Evolutionary conservation across 2,888 invertebrate genomes (phyloP).

Genomic region (Caenorhabditis japonica): DNA sequence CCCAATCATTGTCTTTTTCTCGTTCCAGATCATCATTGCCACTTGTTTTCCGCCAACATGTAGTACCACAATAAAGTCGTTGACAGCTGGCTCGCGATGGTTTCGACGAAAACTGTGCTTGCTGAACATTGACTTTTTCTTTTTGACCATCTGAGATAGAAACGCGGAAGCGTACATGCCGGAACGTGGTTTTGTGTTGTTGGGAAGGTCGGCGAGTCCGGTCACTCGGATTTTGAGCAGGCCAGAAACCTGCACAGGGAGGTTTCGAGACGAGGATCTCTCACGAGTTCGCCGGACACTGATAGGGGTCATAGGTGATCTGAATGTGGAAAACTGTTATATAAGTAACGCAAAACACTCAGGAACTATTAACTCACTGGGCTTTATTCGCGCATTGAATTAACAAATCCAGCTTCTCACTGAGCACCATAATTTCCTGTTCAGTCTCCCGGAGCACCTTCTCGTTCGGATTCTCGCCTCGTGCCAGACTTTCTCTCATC

Average conservation of each 20-base stretch:
- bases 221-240: conserved; percentile 46
- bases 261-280: background rate
- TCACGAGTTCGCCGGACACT: conserved; percentile 18
- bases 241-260: conserved; percentile 38
- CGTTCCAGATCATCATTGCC: conserved; percentile 45
- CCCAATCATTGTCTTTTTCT: conserved; percentile 47
- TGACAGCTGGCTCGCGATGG: conserved; percentile 3
- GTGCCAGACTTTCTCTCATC: conserved; percentile 29
- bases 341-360: background rate
- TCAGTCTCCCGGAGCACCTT: conserved; percentile 33
- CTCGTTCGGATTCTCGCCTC: conserved; percentile 26
- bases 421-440: conserved; percentile 41
- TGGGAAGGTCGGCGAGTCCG: conserved; percentile 23
- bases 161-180: conserved; percentile 38
- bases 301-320: conserved; percentile 12
- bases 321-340: background rate
- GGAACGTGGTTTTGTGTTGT: conserved; percentile 5
- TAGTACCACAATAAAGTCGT: conserved; percentile 44
- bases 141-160: conserved; percentile 18
- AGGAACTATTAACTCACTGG: conserved; percentile 12
- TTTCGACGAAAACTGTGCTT: conserved; percentile 19
- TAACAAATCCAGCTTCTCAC: conserved; percentile 40
- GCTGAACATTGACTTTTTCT: conserved; percentile 34
- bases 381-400: conserved; percentile 15
- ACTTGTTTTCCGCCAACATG: conserved; percentile 48